Percentiles rank a stretch among this genome's conserved stretches.
Conservation (phyloP, 2,888 invertebrate species). For the Dascillus cervinus region DNA sequence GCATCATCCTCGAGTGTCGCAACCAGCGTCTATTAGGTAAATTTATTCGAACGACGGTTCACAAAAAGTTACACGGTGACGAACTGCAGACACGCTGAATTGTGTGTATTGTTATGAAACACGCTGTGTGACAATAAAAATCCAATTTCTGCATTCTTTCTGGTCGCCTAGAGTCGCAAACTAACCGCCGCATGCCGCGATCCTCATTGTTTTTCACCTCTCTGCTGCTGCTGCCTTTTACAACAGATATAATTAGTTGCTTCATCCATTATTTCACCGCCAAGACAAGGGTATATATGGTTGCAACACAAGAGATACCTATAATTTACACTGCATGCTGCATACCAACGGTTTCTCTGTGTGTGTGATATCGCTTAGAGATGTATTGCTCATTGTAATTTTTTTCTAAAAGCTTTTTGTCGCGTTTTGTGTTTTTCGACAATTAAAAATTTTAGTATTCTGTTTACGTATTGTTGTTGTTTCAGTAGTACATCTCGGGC, state of each 20-base stretch:
- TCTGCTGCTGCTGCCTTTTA: slow-evolving; percentile 27
- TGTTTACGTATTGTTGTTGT: no score
- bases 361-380: no score
- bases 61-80: slow-evolving; percentile 24
- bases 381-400: no score
- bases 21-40: slow-evolving; percentile 19
- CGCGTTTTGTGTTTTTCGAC: no score
- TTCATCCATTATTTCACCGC: slow-evolving; percentile 34
- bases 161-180: slow-evolving; percentile 22
- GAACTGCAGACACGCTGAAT: slow-evolving; percentile 22
- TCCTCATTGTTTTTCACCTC: slow-evolving; percentile 27
- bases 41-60: slow-evolving; percentile 21
- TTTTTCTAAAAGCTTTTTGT: no score
- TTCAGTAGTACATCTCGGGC: no score
- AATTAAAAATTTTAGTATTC: no score
- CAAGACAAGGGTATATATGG: slow-evolving; percentile 18
- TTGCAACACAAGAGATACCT: slow-evolving; percentile 16
- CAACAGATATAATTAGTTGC: slow-evolving; percentile 38
- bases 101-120: slow-evolving; percentile 32
- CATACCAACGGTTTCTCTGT: no score
- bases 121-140: slow-evolving; percentile 39
- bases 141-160: slow-evolving; percentile 38
- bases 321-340: slow-evolving; percentile 14
- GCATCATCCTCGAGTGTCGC: slow-evolving; percentile 14
- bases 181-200: slow-evolving; percentile 20